These are phyloP conservation scores for Oryzias melastigma DNA, from an alignment of 2,113 vertebrate species.

Conservation along the genomic window DNA sequence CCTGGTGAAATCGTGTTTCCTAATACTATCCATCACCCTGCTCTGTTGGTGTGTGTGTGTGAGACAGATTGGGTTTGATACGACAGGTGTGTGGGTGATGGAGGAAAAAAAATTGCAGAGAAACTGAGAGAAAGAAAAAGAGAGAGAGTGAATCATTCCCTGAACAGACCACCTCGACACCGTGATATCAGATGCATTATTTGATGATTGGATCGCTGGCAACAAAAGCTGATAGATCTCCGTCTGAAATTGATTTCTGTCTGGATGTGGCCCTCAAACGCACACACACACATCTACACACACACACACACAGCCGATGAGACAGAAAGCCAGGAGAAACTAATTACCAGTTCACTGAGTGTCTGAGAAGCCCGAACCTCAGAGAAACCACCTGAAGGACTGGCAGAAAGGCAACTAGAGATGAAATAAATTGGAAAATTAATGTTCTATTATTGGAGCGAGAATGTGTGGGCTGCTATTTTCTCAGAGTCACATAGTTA, in stretches of 20 bases:
- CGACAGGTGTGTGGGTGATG: constrained; percentile 53
- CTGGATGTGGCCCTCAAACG: constrained; percentile 58
- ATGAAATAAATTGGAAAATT: constrained; percentile 72
- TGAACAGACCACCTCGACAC: constrained; percentile 70
- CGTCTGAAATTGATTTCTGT: constrained; percentile 76
- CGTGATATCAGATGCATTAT: constrained; percentile 75
- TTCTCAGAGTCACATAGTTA: constrained; percentile 42
- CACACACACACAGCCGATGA: constrained; percentile 31
- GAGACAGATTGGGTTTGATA: constrained; percentile 38
- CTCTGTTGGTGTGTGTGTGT: constrained; percentile 11
- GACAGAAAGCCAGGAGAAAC: constrained; percentile 66
- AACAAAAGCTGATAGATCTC: constrained; percentile 75
- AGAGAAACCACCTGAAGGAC: constrained; percentile 72
- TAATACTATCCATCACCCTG: constrained; percentile 54
- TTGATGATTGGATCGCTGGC: constrained; percentile 73
- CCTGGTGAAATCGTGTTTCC: constrained; percentile 54
- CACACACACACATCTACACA: constrained; percentile 21
- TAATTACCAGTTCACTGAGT: constrained; percentile 70
- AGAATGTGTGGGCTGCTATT: constrained; percentile 35
- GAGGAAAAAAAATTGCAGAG: constrained; percentile 36
- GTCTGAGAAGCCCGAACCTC: constrained; percentile 64
- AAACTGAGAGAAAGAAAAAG: constrained; percentile 23
- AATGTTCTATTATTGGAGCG: constrained; percentile 66
- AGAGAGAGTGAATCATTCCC: constrained; percentile 66
- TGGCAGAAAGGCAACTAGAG: constrained; percentile 51